A percentile compares a stretch with the other conserved stretches of the same genome.
Conservation (phyloP, 2,113 vertebrate species). For the Ctenodactylus gundi region DNA sequence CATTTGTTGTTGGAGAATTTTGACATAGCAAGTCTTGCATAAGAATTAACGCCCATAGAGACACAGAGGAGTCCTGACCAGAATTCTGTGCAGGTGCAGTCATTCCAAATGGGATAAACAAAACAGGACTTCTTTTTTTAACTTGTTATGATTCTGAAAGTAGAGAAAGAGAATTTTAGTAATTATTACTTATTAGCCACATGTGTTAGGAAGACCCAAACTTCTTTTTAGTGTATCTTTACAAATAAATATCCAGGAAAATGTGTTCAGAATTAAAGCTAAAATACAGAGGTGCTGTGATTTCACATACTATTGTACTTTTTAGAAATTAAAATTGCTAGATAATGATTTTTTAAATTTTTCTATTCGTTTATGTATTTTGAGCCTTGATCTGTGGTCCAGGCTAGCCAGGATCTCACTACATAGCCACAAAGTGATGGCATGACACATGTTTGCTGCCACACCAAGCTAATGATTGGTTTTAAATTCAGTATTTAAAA, state of each 20-base stretch:
- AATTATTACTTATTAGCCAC: neutral
- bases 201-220: neutral
- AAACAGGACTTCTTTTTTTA: neutral
- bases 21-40: neutral
- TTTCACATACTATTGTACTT: neutral
- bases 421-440: no score
- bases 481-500: no score
- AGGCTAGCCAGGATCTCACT: no score
- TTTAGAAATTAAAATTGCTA: neutral
- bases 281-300: neutral
- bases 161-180: neutral
- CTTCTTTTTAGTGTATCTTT: neutral
- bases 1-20: neutral
- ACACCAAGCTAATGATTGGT: no score
- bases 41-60: neutral
- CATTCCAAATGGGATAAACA: neutral
- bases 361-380: no score
- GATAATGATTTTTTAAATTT: constrained; percentile 36
- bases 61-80: neutral
- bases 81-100: neutral
- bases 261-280: neutral
- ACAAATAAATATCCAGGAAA: neutral
- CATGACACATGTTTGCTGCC: no score
- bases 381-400: no score
- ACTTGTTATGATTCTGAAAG: neutral